Conservation (phyloP, 2,113 vertebrate species). For the Hipposideros armiger region DNA sequence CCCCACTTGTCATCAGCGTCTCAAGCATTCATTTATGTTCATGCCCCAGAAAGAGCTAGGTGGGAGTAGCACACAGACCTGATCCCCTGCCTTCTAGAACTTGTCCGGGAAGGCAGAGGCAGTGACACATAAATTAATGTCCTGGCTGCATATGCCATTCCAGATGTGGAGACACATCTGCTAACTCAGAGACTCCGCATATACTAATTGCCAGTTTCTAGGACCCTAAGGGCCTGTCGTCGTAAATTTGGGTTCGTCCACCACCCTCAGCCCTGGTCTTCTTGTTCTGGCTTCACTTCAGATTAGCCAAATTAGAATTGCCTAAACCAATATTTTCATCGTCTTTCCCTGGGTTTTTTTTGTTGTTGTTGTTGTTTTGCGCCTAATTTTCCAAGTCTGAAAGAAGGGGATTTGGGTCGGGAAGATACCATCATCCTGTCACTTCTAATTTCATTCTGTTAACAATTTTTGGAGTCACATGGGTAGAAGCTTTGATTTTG, state of each 20-base stretch:
- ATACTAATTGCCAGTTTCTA: too few relatives aligned
- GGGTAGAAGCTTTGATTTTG: conserved; percentile 32
- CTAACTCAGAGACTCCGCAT: neutral
- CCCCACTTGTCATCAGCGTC: neutral
- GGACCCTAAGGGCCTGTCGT: neutral
- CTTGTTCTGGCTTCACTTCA: neutral
- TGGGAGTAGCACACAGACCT: neutral
- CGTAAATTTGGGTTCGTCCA: neutral
- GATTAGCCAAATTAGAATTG: neutral
- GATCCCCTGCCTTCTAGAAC: neutral
- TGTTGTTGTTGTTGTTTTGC: neutral
- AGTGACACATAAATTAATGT: neutral
- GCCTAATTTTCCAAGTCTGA: neutral
- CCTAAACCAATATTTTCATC: neutral
- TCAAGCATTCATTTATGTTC: neutral
- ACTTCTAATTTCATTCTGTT: conserved; percentile 39
- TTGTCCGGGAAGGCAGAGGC: neutral
- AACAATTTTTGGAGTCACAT: neutral
- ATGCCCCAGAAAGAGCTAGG: neutral
- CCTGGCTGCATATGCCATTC: neutral
- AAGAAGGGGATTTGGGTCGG: neutral
- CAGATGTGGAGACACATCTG: neutral
- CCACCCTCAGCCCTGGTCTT: neutral
- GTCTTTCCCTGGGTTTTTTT: neutral
- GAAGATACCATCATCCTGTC: neutral